phyloP scores from a whole-genome alignment of 2,797 vertebrate species.

The Siniperca scherzeri region DNA sequence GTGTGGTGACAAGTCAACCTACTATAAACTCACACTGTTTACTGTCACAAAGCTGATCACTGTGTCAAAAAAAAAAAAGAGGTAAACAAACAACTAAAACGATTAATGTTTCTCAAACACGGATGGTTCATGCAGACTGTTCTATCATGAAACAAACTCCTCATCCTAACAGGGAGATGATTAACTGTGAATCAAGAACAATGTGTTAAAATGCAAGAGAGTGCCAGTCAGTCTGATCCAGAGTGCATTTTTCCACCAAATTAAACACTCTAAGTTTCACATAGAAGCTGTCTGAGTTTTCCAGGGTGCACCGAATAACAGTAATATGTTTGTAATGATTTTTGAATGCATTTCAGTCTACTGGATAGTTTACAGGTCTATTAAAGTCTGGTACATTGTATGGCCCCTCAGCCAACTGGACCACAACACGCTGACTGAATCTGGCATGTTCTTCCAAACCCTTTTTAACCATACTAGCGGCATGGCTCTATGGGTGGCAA shows the following conservation, averaged over 20 bases:
- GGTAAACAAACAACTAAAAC: neutral
- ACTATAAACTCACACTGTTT: neutral
- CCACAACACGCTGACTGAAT: neutral
- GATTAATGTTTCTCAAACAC: neutral
- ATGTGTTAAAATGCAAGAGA: conserved; percentile 1
- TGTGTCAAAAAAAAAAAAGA: neutral
- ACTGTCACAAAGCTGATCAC: conserved; percentile 1
- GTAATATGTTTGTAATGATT: neutral
- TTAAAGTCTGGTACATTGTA: neutral
- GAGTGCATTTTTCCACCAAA: conserved; percentile 1
- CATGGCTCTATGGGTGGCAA: neutral
- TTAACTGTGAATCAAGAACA: neutral
- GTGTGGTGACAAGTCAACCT: neutral
- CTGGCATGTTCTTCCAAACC: neutral
- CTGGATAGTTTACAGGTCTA: conserved; percentile 2
- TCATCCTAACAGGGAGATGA: neutral
- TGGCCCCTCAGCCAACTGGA: neutral
- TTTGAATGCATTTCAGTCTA: conserved; percentile 12
- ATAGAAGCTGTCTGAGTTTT: neutral
- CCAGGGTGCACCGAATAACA: neutral
- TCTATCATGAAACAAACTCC: neutral
- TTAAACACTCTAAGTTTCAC: conserved; percentile 9
- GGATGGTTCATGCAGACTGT: neutral
- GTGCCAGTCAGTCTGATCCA: neutral
- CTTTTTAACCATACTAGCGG: neutral